Evolutionary conservation across 1,140 invertebrate genomes (phyloP), one percentile per base, ranked within the genome.

Genomic region (Bombyx mandarina): DNA sequence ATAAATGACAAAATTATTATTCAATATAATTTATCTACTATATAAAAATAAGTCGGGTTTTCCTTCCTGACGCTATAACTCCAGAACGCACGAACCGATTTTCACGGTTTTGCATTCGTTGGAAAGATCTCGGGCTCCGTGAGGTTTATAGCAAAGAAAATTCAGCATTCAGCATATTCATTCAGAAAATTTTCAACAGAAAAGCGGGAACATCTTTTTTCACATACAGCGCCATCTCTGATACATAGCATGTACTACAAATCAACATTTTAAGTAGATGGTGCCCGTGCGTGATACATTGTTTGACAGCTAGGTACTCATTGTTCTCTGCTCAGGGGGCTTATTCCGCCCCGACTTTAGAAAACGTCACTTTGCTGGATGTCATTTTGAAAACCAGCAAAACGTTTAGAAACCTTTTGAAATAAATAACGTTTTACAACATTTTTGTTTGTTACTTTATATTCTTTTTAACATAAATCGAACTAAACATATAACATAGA

Each of bases 251-350:
- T 18, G 12, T 18, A 18, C 12, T 18, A 18, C 12, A 18, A 18
- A 18, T 18, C 12, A 18, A 18, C 12, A 18, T 18, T 57, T 18
- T 18, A 18, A 18, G 12, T 18, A 18, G 12, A 18, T 18, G 12
- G 12, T 1, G 12, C 12, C 12, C 12, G 12, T 18, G 12, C 12
- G 12, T 18, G 12, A 18, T 18, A 18, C 12, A 18, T 18, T 65
- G 12, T 61, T 65, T 65, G 63, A 59, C 59, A 61, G 60, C 54
- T 66, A 18, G 12, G 12, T 18, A 62, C 57, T 66, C 51, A 59
- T 62, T 66, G 63, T 66, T 52, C 63, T 62, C 60, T 62, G 63
- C 60, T 65, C 57, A 59, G 60, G 58, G 61, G 59, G 57, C 50
- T 58, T 18, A 18, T 18, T 18, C 12, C 12, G 12, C 12, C 12